Percentiles rank a stretch among this genome's conserved stretches.
phyloP scores from a whole-genome alignment of 2,888 invertebrate species.

The Sialis lutaria region DNA sequence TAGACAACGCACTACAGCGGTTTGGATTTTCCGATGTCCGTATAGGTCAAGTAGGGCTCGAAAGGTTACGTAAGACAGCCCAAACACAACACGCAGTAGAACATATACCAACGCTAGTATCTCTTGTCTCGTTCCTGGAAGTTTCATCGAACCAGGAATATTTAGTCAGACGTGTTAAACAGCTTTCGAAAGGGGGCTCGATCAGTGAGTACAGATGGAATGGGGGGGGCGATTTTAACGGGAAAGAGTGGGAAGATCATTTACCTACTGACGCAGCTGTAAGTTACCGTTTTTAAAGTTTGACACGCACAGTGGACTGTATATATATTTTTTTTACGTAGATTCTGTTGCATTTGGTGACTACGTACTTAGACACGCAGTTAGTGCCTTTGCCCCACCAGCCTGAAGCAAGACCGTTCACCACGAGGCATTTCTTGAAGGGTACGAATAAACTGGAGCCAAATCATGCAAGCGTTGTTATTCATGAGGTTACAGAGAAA shows the following conservation, averaged over 20 bases:
- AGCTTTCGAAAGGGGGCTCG: constrained; percentile 67
- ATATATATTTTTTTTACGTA: no score
- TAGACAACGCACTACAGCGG: constrained; percentile 50
- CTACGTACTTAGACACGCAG: constrained; percentile 73
- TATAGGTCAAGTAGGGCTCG: constrained; percentile 51
- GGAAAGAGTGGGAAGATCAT: constrained; percentile 63
- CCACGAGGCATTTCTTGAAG: constrained; percentile 29
- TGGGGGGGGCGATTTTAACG: constrained; percentile 54
- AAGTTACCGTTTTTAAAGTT: no score
- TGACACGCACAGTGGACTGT: no score
- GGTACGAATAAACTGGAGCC: constrained; percentile 28
- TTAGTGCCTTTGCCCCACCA: constrained; percentile 45
- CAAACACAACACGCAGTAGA: constrained; percentile 32
- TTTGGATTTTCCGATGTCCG: constrained; percentile 49
- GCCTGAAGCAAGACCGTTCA: constrained; percentile 48
- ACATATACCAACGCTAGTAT: constrained; percentile 37
- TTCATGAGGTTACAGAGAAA: constrained; percentile 37
- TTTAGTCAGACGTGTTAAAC: constrained; percentile 58
- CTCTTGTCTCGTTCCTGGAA: constrained; percentile 64
- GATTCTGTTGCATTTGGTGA: constrained; percentile 71
- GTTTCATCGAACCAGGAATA: constrained; percentile 74
- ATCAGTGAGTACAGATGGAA: constrained; percentile 83
- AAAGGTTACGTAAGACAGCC: constrained; percentile 56
- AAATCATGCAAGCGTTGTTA: constrained; percentile 29
- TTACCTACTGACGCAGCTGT: constrained; percentile 79